These are phyloP conservation scores for Sporophila hypoxantha DNA, from an alignment of 2,113 vertebrate species.

Conservation along the genomic window DNA sequence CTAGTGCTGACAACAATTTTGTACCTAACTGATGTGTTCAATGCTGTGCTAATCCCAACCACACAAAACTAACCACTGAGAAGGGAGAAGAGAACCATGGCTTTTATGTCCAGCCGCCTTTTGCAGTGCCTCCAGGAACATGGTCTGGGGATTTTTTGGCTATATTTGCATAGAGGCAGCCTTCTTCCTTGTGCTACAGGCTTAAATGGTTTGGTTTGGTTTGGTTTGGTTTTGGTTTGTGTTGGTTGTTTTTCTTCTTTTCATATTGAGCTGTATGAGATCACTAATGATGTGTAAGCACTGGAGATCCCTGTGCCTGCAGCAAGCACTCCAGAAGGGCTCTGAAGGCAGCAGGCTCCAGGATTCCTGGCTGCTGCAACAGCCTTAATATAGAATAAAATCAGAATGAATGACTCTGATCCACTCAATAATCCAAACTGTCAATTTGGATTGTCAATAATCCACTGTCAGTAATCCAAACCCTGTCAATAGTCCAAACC, in stretches of 20 bases:
- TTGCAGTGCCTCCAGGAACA: background rate
- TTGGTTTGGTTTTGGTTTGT: background rate
- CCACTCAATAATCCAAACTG: background rate
- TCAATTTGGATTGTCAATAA: too few species aligned
- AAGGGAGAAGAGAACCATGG: background rate
- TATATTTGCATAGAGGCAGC: background rate
- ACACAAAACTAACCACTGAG: background rate
- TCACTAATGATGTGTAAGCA: background rate
- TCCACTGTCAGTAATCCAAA: too few species aligned
- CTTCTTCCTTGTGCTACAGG: background rate
- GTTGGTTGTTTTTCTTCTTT: background rate
- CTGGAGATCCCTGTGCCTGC: background rate
- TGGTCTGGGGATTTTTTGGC: background rate
- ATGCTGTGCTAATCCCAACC: background rate
- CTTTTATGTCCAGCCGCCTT: background rate
- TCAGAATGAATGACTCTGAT: background rate
- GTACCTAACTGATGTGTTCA: background rate
- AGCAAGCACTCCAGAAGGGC: background rate
- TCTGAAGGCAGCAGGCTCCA: background rate
- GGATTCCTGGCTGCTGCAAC: background rate
- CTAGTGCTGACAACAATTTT: slow-evolving; percentile 1
- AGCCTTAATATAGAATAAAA: background rate
- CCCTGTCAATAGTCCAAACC: background rate
- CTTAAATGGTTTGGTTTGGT: background rate
- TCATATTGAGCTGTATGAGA: background rate